Conservation (phyloP, 1,140 invertebrate species). For the Pectinophora gossypiella region DNA sequence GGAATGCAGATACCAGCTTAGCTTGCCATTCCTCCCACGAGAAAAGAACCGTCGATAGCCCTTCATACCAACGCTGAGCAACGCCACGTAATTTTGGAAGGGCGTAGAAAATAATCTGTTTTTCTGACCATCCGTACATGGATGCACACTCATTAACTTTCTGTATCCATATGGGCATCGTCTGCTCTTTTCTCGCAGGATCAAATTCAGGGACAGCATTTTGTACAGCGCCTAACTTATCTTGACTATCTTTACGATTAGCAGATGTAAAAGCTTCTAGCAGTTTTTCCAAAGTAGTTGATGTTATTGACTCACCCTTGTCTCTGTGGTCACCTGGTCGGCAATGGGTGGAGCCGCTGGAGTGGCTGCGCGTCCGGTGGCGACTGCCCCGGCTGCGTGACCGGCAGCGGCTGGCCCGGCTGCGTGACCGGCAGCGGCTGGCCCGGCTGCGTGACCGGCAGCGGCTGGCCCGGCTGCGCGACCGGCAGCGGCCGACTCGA, state of each 20-base stretch:
- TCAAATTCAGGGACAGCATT: neutral
- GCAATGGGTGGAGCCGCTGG: too few species aligned
- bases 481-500: too few species aligned
- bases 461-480: neutral
- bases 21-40: neutral
- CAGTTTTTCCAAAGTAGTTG: neutral
- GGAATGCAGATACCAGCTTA: neutral
- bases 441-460: conserved; percentile 17
- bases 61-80: neutral
- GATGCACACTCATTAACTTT: neutral
- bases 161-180: neutral
- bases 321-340: neutral
- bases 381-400: conserved; percentile 8
- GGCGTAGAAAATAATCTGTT: neutral
- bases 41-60: neutral
- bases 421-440: conserved; percentile 28
- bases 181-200: neutral
- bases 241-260: neutral
- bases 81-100: neutral
- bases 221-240: neutral
- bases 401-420: conserved; percentile 8
- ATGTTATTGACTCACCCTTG: neutral
- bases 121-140: neutral
- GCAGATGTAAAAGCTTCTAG: neutral
- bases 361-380: conserved; percentile 12